Base-by-base conservation (phyloP, 2,888 invertebrate genomes). In the Lypha dubia region DNA sequence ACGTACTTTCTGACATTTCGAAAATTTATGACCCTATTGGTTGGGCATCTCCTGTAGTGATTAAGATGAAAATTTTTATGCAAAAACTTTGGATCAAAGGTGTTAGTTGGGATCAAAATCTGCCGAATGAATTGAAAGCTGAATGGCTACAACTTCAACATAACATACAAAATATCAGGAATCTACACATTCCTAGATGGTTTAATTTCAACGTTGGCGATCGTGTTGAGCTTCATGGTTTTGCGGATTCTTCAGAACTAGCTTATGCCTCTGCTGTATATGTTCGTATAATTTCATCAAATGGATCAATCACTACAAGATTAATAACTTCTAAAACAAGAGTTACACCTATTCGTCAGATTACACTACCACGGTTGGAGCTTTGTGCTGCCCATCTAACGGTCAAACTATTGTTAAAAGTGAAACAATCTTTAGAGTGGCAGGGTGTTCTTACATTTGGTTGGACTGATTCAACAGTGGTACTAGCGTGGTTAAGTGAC, bases 391-490 rank as follows among this genome's bases (percentile, higher is more conserved):
- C 84, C 1, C 75, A 75, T 9, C 63, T 83, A 0, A 68, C 79
- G 79, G 58, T 73, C 1, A 79, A 83, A 44, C n/a, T 83, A 3
- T 53, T 79, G 51, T n/a, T 53, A 2, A 83, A 79, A 7, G 68
- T 83, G 15, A 65, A 62, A 8, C 24, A 28, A 32, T 60, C 74
- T 15, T 20, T 79, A 17, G 20, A 49, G 1, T 58, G 75, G 11
- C 9, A 41, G 2, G 22, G 70, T 32, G 68, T 56, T 9, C 0
- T 13, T 13, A 62, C 49, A 8, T 68, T 70, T 58, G 71, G 85
- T 13, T 83, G 77, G 76, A 74, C 81, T 1, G 77, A 81, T 28
- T 84, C 74, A 22, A 56, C 67, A 20, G 63, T 81, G 1, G 85
- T 85, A 13, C 20, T 79, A 17, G 41, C 74, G 7, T 82, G 79